These are phyloP conservation scores for Myxocyprinus asiaticus DNA, from an alignment of 2,113 vertebrate species.

Conservation along the genomic window DNA sequence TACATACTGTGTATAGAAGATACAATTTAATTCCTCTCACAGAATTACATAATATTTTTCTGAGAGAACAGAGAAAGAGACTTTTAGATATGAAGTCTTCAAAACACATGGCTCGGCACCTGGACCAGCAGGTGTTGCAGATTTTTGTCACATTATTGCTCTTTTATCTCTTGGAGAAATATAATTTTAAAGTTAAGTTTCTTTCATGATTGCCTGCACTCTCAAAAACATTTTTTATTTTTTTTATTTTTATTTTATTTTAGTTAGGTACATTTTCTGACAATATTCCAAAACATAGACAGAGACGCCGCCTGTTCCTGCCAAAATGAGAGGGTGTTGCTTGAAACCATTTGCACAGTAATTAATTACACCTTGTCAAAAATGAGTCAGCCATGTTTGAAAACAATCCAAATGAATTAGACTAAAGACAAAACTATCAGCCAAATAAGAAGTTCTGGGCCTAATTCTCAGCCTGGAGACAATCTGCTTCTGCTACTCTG, in stretches of 20 bases:
- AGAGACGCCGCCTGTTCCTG: conserved; percentile 47
- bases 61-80: background rate
- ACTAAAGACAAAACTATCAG: conserved; percentile 57
- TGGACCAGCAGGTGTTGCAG: conserved; percentile 44
- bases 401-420: conserved; percentile 68
- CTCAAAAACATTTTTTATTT: background rate
- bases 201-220: conserved; percentile 34
- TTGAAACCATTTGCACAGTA: conserved; percentile 62
- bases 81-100: conserved; percentile 20
- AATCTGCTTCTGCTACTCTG: conserved; percentile 28
- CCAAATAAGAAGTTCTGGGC: conserved; percentile 50
- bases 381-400: conserved; percentile 63
- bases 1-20: background rate
- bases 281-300: conserved; percentile 37
- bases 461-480: conserved; percentile 32
- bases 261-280: conserved; percentile 20
- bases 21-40: background rate
- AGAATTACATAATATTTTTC: background rate
- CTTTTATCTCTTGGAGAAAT: conserved; percentile 45
- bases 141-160: conserved; percentile 44
- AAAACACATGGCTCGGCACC: conserved; percentile 36
- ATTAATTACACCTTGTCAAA: conserved; percentile 72
- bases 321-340: conserved; percentile 51
- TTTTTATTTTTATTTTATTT: no score
- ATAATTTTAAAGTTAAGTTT: conserved; percentile 42